Evolutionary conservation across 2,888 invertebrate genomes (phyloP), one percentile per base, ranked within the genome.

Genomic region (Bombylius major): DNA sequence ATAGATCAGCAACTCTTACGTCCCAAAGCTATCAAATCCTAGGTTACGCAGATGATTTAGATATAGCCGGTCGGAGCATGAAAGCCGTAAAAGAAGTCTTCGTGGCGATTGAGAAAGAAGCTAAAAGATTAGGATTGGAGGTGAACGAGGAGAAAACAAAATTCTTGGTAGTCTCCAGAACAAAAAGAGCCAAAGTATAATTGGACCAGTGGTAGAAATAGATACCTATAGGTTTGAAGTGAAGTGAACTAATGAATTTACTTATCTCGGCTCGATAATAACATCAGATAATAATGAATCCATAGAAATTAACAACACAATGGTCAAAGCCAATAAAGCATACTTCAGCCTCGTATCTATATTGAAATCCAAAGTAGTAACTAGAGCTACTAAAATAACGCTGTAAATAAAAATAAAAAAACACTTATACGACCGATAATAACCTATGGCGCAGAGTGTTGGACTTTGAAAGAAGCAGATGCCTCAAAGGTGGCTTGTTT

Each of bases 401-500:
- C 7, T 47, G 14, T 47, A n/a, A n/a, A n/a, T n/a, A n/a, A n/a
- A n/a, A n/a, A n/a, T n/a, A n/a, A 47, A 4, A 47, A 7, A 7
- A 47, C 11, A 8, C 47, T 47, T 4, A 47, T 47, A 14, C 47
- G 47, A 47, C 47, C 47, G 8, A 31, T 47, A 47, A 14, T 47
- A 23, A 47, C 47, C 8, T 47, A 47, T 47, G 47, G 47, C 47
- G 14, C 8, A 12, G 32, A 46, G 14, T 31, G 46, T 5, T 53
- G 49, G 49, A 54, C 54, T n/a, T 36, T 6, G 9, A 8, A 9
- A 36, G 7, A 9, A 8, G 9, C 36, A 9, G 6, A 36, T 8
- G 4, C 9, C 6, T 36, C 36, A 36, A 8, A 6, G 9, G 7
- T 36, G 6, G 6, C 36, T 6, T 9, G 7, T 6, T 84, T 65